These are phyloP conservation scores for Crocuta crocuta DNA, from an alignment of 2,113 vertebrate genomes.

Conservation along the genomic window DNA sequence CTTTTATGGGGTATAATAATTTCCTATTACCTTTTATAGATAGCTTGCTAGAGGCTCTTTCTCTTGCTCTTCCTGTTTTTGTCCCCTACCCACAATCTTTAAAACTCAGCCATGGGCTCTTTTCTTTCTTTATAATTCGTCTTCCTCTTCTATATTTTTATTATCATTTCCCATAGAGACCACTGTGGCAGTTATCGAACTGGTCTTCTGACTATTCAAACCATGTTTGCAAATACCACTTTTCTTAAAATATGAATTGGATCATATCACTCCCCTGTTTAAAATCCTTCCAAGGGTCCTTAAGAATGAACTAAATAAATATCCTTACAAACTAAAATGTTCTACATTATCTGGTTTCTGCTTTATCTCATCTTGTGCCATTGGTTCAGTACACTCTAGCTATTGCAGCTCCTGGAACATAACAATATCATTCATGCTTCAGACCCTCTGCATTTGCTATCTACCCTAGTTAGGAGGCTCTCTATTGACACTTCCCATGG, in stretches of 20 bases:
- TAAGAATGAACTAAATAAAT: conserved; percentile 24
- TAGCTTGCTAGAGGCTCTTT: not conserved
- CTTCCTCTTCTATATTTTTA: not conserved
- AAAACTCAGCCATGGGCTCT: not conserved
- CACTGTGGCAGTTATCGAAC: not conserved
- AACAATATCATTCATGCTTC: not conserved
- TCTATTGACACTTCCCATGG: not conserved
- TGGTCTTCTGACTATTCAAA: not conserved
- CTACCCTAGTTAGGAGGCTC: not conserved
- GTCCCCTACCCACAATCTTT: not conserved
- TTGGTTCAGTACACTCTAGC: not conserved
- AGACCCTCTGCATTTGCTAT: not conserved
- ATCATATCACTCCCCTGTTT: not conserved
- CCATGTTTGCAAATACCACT: not conserved
- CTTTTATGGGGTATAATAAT: not conserved
- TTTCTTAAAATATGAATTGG: conserved; percentile 6
- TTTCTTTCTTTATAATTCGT: not conserved
- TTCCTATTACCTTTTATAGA: not conserved
- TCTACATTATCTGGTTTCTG: not conserved
- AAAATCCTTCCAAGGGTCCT: not conserved
- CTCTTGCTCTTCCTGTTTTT: not conserved
- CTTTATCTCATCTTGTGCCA: not conserved
- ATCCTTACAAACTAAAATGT: not conserved
- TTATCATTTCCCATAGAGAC: not conserved
- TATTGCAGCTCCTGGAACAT: not conserved